Base-by-base conservation (phyloP, 2,888 invertebrate genomes). In the Lasioglossum lativentre region DNA sequence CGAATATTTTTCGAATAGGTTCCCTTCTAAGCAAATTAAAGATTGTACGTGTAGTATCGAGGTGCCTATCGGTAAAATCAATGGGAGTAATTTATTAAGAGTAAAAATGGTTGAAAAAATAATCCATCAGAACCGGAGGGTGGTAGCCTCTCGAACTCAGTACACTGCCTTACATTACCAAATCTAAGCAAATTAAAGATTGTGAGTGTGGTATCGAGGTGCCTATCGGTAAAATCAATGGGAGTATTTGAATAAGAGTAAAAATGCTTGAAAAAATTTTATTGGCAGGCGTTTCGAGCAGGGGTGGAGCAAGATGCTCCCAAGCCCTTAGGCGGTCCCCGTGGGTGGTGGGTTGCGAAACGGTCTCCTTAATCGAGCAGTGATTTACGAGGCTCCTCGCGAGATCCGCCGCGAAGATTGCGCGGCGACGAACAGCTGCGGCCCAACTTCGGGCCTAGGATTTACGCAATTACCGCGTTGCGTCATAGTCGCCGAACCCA, bases 351-450 rank as follows among this genome's bases (percentile, higher is more conserved):
- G 89, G 91, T 92, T 92, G 89, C 90, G 86, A 91, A 90, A 92
- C 91, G 90, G 92, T 92, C 89, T 89, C 90, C 91, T 91, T 92
- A 91, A 92, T 92, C 91, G 92, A 89, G 87, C 87, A 76, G 82
- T 90, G 91, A 92, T 92, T 92, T 92, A 92, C 90, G 89, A 89
- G 85, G 52, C 86, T 34, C 73, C 23, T 59, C 80, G 23, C 86
- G 88, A 92, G 91, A 92, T 90, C 82, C 88, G 83, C 89, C 83
- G 83, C 88, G 86, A 89, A 89, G 90, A 92, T 92, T 90, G 88
- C 86, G 84, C 80, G 86, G 85, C 72, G 59, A 14, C 6, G 66
- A 34, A 30, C 81, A 83, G 78, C 84, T 85, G 81, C 80, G 79
- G 74, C 76, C 75, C 80, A 85, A 75, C 83, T 81, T 87, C 73